Conservation (phyloP, 2,797 vertebrate genomes). For the Varecia variegata region DNA sequence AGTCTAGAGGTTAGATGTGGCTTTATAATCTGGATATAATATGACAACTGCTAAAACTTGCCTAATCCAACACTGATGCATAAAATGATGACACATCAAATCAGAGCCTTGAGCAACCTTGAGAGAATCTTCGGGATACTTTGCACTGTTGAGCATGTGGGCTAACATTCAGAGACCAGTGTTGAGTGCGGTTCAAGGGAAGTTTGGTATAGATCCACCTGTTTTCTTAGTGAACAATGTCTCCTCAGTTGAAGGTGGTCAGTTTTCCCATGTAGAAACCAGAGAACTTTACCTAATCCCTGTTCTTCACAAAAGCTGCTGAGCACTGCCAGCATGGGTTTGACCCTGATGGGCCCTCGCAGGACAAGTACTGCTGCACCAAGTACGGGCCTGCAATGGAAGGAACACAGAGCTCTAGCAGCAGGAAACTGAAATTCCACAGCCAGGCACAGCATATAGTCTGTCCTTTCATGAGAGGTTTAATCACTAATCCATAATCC, state of each 20-base stretch:
- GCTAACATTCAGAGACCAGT: constrained; percentile 85
- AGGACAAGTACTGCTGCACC: constrained; percentile 71
- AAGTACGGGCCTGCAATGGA: constrained; percentile 79
- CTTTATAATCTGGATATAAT: constrained; percentile 86
- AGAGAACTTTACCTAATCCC: constrained; percentile 84
- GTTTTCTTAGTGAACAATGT: constrained; percentile 82
- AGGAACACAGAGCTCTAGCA: constrained; percentile 70
- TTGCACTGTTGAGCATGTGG: constrained; percentile 83
- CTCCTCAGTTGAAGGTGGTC: constrained; percentile 72
- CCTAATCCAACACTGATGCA: constrained; percentile 86
- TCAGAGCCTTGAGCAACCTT: constrained; percentile 84
- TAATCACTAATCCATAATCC: neutral
- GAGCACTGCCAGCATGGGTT: constrained; percentile 42
- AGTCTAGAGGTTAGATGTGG: constrained; percentile 88
- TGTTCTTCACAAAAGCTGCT: constrained; percentile 81
- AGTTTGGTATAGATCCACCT: constrained; percentile 85
- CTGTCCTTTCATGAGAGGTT: neutral
- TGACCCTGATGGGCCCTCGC: neutral
- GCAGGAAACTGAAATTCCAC: neutral
- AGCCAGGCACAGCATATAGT: neutral
- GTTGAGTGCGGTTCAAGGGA: constrained; percentile 71
- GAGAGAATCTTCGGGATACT: constrained; percentile 86
- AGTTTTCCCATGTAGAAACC: constrained; percentile 84
- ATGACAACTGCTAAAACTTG: constrained; percentile 85
- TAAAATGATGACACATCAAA: constrained; percentile 85